Conservation (phyloP, 64 coral and sea anemone species). For the Platygyra sinensis region DNA sequence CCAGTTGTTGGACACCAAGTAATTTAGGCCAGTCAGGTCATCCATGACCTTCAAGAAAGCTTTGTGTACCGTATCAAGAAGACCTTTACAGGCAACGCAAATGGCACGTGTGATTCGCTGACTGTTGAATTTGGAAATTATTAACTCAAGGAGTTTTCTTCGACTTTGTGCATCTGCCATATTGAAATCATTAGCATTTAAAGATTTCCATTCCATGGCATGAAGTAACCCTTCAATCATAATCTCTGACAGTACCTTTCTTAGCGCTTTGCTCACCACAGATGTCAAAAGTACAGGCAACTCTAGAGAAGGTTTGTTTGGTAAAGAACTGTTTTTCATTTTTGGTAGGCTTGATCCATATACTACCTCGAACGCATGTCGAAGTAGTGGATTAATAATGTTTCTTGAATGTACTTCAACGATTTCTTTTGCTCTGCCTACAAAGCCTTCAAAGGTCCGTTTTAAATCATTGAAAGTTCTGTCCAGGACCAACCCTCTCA, state of each 20-base stretch:
- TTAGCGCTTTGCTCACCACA: not conserved
- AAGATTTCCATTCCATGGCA: not conserved
- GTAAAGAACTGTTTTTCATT: not conserved
- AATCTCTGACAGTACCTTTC: not conserved
- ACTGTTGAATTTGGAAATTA: not conserved
- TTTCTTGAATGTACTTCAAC: not conserved
- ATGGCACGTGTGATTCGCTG: not conserved
- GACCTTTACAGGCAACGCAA: not conserved
- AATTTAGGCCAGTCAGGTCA: not conserved
- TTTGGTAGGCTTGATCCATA: not conserved
- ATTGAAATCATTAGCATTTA: not conserved
- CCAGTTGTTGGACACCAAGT: not conserved
- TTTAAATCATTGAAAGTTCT: conserved; percentile 38
- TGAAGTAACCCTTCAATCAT: not conserved
- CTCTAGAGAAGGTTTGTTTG: not conserved
- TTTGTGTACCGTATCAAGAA: not conserved
- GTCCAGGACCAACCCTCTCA: conserved; percentile 38
- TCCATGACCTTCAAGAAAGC: not conserved
- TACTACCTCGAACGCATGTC: not conserved
- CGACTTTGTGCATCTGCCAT: not conserved
- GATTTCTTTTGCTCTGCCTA: not conserved
- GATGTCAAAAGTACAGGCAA: not conserved
- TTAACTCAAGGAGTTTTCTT: not conserved
- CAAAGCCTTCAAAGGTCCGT: not conserved
- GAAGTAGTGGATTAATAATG: not conserved